Percentiles rank a stretch among this genome's conserved stretches.
These are phyloP conservation scores for Nebria salina DNA, from an alignment of 2,888 invertebrate species.

Conservation along the genomic window DNA sequence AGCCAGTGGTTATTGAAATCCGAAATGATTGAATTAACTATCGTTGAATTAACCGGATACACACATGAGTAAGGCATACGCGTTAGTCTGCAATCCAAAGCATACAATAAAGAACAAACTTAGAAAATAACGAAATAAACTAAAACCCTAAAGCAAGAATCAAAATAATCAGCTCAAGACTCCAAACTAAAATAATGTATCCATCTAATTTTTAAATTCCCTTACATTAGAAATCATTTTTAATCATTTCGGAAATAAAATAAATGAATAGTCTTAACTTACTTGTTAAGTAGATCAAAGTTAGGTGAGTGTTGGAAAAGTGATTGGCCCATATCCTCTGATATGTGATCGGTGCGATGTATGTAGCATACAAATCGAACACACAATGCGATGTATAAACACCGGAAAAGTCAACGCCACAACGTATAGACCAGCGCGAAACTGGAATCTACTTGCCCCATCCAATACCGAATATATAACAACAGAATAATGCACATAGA, in stretches of 20 bases:
- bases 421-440: slow-evolving; percentile 66
- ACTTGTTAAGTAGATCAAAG: slow-evolving; percentile 29
- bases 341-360: not conserved
- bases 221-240: not conserved
- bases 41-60: no score
- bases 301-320: no score
- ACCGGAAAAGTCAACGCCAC: slow-evolving; percentile 58
- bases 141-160: no score
- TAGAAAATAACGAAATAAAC: no score
- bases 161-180: no score
- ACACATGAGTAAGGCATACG: no score
- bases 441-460: slow-evolving; percentile 68
- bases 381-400: not conserved
- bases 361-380: not conserved
- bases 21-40: no score
- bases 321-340: slow-evolving; percentile 23
- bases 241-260: not conserved
- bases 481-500: not conserved
- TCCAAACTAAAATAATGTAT: no score
- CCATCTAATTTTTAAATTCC: not conserved
- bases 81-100: no score
- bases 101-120: no score
- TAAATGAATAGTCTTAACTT: slow-evolving; percentile 6
- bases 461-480: slow-evolving; percentile 53
- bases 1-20: no score